Conservation (phyloP, 2,797 vertebrate genomes). For the Chelidonichthys spinosus region DNA sequence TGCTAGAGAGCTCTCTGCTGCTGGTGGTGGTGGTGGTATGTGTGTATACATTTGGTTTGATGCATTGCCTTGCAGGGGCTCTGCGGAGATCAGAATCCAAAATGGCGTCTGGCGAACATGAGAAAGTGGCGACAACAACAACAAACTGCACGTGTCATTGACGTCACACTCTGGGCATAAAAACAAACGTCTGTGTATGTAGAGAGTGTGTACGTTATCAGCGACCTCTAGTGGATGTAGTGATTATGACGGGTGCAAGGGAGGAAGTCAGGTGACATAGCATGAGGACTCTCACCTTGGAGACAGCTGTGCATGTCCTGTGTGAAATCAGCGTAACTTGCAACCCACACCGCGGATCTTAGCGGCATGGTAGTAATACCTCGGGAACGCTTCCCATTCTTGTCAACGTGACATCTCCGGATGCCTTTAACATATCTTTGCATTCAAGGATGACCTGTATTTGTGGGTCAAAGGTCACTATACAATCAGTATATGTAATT, state of each 20-base stretch:
- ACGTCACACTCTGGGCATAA: slow-evolving; percentile 9
- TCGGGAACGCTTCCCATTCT: no score
- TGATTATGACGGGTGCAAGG: background rate
- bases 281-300: background rate
- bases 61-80: slow-evolving; percentile 36
- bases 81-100: slow-evolving; percentile 33
- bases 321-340: no score
- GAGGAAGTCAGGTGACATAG: background rate
- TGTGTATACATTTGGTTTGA: slow-evolving; percentile 16
- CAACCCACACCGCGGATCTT: no score
- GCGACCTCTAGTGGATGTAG: background rate
- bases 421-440: no score
- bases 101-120: slow-evolving; percentile 2
- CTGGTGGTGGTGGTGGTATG: slow-evolving; percentile 13
- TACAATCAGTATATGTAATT: no score
- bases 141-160: slow-evolving; percentile 30
- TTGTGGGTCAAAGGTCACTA: no score
- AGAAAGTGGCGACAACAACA: slow-evolving; percentile 15
- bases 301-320: background rate
- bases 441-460: no score
- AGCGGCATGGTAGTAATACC: no score
- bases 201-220: slow-evolving; percentile 17
- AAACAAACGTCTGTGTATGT: background rate
- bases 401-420: no score
- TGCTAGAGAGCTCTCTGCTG: slow-evolving; percentile 10